phyloP scores from a whole-genome alignment of 2,113 vertebrate species.

The Athene cunicularia region DNA sequence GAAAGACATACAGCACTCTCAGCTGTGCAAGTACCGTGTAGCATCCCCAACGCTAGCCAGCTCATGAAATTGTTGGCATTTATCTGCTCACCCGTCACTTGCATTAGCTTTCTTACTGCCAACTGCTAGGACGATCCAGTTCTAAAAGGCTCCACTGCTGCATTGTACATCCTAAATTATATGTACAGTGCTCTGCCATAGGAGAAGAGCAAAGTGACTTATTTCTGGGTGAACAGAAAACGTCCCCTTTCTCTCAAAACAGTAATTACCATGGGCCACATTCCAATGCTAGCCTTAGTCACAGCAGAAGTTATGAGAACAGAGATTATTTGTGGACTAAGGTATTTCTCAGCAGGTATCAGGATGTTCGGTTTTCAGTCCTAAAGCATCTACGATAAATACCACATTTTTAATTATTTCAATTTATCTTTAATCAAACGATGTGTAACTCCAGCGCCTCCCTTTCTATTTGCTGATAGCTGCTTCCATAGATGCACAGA shows the following conservation, averaged over 20 bases:
- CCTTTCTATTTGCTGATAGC: slow-evolving; percentile 29
- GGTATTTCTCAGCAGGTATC: slow-evolving; percentile 3
- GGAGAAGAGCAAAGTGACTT: slow-evolving; percentile 31
- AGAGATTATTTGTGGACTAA: neutral
- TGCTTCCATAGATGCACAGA: neutral
- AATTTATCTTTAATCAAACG: slow-evolving; percentile 32
- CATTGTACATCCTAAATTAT: neutral
- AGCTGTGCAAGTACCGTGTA: rapidly evolving
- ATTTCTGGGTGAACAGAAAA: slow-evolving; percentile 41
- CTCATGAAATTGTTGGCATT: neutral
- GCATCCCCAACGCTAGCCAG: neutral
- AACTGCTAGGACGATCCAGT: neutral
- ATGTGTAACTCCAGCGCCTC: neutral
- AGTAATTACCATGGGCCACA: neutral
- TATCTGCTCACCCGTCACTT: neutral
- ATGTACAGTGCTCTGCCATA: neutral
- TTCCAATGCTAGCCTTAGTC: neutral
- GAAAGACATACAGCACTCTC: rapidly evolving
- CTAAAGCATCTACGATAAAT: neutral
- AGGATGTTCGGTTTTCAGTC: neutral
- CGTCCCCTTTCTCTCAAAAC: neutral
- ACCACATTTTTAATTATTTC: slow-evolving; percentile 48
- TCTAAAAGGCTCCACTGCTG: neutral
- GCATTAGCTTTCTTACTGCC: neutral
- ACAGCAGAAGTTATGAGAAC: neutral